These are phyloP conservation scores for Mixornis gularis DNA, from an alignment of 2,113 vertebrate genomes.

Conservation along the genomic window DNA sequence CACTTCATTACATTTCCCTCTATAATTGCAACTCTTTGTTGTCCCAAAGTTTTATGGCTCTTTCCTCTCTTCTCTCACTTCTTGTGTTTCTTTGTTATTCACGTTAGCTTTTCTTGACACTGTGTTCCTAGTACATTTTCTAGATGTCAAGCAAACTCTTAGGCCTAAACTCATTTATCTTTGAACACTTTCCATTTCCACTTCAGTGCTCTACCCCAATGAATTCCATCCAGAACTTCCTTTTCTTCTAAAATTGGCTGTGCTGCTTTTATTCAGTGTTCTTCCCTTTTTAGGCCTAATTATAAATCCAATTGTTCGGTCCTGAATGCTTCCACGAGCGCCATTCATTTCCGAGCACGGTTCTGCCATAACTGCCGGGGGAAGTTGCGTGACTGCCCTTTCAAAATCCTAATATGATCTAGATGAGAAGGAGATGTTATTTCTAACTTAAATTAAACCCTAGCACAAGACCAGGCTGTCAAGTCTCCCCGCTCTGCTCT, in stretches of 20 bases:
- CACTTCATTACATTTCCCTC: slow-evolving; percentile 56
- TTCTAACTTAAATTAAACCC: slow-evolving; percentile 53
- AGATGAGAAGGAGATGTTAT: slow-evolving; percentile 51
- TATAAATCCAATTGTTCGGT: slow-evolving; percentile 55
- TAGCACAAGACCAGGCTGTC: neutral
- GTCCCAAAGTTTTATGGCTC: slow-evolving; percentile 58
- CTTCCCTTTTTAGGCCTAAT: slow-evolving; percentile 60
- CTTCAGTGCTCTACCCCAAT: slow-evolving; percentile 42
- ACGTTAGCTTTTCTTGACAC: slow-evolving; percentile 49
- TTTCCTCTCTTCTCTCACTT: slow-evolving; percentile 53
- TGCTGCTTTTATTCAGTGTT: slow-evolving; percentile 60
- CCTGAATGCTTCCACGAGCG: slow-evolving; percentile 64
- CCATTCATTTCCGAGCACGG: slow-evolving; percentile 48
- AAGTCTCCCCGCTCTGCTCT: neutral
- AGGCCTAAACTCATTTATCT: slow-evolving; percentile 59
- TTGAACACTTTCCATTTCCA: slow-evolving; percentile 63
- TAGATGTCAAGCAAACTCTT: slow-evolving; percentile 62
- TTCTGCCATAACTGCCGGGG: slow-evolving; percentile 44
- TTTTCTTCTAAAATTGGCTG: slow-evolving; percentile 66
- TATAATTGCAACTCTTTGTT: slow-evolving; percentile 36
- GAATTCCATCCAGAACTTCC: slow-evolving; percentile 60
- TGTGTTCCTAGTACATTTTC: slow-evolving; percentile 54
- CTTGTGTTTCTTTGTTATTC: slow-evolving; percentile 56
- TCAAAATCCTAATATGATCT: slow-evolving; percentile 58
- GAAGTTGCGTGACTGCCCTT: slow-evolving; percentile 60